These are phyloP conservation scores for Anas platyrhynchos DNA, from an alignment of 2,113 vertebrate species.

Conservation along the genomic window DNA sequence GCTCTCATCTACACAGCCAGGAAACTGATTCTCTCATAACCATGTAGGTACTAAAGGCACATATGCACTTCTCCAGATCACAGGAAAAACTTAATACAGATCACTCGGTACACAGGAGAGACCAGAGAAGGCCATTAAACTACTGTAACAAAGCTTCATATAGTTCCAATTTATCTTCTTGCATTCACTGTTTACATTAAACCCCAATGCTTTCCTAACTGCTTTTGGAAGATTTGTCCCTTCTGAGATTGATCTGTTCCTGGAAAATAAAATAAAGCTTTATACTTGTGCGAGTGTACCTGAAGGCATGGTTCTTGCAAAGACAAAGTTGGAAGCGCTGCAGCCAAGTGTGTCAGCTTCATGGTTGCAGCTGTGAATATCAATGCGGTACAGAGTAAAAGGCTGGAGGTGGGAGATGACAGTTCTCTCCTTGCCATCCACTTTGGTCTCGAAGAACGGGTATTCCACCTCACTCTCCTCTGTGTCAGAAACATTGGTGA, in stretches of 20 bases:
- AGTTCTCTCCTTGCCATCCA: constrained; percentile 84
- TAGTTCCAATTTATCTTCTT: neutral
- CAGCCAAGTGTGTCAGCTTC: constrained; percentile 88
- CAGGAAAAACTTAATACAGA: neutral
- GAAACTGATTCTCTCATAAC: neutral
- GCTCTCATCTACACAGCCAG: neutral
- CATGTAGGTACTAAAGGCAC: neutral
- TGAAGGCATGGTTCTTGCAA: constrained; percentile 95
- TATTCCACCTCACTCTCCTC: constrained; percentile 84
- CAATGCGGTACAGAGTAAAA: constrained; percentile 95
- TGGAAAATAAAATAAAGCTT: neutral
- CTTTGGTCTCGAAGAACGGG: constrained; percentile 87
- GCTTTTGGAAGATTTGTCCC: neutral
- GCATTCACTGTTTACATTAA: neutral
- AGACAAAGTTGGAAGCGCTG: constrained; percentile 93
- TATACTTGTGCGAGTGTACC: constrained; percentile 65
- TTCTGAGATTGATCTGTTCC: neutral
- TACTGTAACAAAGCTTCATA: neutral
- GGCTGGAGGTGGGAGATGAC: constrained; percentile 89
- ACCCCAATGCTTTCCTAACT: neutral
- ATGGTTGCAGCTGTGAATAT: constrained; percentile 96
- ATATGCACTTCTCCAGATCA: neutral
- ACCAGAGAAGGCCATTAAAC: neutral
- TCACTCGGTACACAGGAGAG: neutral
- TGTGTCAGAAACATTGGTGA: constrained; percentile 80